Evolutionary conservation across 2,797 vertebrate species (phyloP).

Genomic region (Lophotriccus pileatus): DNA sequence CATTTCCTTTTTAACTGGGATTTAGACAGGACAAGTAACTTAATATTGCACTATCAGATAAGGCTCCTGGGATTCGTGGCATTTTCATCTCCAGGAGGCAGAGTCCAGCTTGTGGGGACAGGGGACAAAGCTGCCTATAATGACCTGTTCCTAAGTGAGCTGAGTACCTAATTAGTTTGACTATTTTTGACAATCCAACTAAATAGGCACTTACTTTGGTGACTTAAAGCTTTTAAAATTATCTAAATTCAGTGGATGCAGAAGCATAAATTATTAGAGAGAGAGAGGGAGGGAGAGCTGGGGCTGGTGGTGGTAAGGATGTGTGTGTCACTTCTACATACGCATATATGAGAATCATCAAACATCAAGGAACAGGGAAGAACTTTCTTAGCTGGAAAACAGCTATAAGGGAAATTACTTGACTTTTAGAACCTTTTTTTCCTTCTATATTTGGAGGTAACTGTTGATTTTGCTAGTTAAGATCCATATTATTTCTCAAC

Average conservation of each 20-base stretch:
- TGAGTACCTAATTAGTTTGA: not conserved
- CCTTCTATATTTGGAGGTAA: not conserved
- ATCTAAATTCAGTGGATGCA: not conserved
- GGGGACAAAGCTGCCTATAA: not conserved
- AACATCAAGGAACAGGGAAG: not conserved
- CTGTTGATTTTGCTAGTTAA: not conserved
- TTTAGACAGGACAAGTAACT: not conserved
- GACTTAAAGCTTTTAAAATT: not conserved
- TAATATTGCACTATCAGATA: rapidly evolving
- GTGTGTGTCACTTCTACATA: not conserved
- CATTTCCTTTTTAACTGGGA: not conserved
- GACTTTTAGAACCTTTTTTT: not conserved
- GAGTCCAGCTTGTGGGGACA: not conserved
- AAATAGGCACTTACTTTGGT: not conserved
- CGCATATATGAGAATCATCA: not conserved
- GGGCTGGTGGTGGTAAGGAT: not conserved
- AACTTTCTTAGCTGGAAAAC: not conserved
- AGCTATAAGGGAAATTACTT: not conserved
- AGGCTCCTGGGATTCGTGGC: not conserved
- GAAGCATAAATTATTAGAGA: not conserved
- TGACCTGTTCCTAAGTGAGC: not conserved
- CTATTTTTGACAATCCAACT: not conserved
- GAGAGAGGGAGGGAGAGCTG: not conserved
- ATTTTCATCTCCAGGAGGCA: not conserved
- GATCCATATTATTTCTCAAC: not conserved